Conservation (phyloP, 1,140 invertebrate genomes). For the Diachasma alloeum region DNA sequence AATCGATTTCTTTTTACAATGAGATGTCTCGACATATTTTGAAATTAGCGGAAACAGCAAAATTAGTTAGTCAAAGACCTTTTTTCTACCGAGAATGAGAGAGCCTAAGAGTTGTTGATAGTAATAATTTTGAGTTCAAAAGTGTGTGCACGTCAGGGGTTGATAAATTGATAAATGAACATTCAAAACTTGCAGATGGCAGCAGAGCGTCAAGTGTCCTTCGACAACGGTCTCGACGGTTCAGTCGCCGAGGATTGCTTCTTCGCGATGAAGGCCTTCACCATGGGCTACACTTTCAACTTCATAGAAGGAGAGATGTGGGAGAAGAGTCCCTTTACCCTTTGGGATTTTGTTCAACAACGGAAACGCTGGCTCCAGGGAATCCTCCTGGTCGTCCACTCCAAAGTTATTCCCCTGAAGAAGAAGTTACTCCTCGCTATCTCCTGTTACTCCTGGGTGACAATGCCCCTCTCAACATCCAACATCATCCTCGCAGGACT, state of each 20-base stretch:
- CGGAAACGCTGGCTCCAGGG: conserved; percentile 97
- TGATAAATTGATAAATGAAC: too few species aligned
- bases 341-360: conserved; percentile 95
- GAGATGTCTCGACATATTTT: too few species aligned
- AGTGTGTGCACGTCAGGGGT: too few species aligned
- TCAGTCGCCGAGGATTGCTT: conserved; percentile 98
- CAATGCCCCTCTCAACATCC: conserved; percentile 89
- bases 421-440: conserved; percentile 87
- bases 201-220: conserved; percentile 90
- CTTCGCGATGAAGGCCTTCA: conserved; percentile 93
- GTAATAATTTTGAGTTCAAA: too few species aligned
- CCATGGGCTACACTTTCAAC: conserved; percentile 86
- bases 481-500: conserved; percentile 85
- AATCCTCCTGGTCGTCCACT: conserved; percentile 93
- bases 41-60: too few species aligned
- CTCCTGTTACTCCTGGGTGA: conserved; percentile 95
- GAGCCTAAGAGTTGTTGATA: too few species aligned
- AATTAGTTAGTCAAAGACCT: too few species aligned
- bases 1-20: too few species aligned
- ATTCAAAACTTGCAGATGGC: conserved; percentile 77
- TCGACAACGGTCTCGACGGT: conserved; percentile 94
- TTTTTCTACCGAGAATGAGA: too few species aligned
- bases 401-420: conserved; percentile 80
- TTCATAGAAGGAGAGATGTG: conserved; percentile 98
- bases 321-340: conserved; percentile 95